Conservation (phyloP, 2,888 invertebrate species). For the Coenonympha arcania region DNA sequence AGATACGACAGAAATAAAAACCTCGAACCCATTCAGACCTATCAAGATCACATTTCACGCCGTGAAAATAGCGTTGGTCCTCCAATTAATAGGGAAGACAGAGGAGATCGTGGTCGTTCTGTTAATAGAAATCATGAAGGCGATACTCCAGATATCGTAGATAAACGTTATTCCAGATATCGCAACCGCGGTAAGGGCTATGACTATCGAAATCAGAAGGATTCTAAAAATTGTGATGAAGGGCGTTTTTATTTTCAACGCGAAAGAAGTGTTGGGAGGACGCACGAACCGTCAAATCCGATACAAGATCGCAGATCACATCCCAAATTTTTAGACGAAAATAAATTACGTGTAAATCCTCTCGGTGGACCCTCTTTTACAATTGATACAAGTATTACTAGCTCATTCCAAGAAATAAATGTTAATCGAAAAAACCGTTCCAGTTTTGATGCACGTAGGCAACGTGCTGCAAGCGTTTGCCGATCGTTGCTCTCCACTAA, state of each 20-base stretch:
- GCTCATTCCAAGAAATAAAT: constrained; percentile 50
- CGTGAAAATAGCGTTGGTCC: constrained; percentile 34
- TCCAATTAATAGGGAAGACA: constrained; percentile 27
- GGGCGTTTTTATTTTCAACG: constrained; percentile 29
- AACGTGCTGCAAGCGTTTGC: constrained; percentile 60
- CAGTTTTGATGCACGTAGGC: constrained; percentile 44
- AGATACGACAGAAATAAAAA: constrained; percentile 36
- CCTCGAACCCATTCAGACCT: constrained; percentile 33
- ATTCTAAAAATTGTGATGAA: constrained; percentile 33
- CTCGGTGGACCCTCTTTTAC: constrained; percentile 47
- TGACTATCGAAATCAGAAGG: constrained; percentile 27
- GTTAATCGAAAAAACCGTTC: constrained; percentile 15
- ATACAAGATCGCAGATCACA: constrained; percentile 3
- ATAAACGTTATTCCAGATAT: constrained; percentile 31
- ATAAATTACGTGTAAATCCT: constrained; percentile 41
- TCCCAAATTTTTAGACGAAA: constrained; percentile 25
- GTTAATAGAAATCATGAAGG: constrained; percentile 31
- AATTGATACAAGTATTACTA: constrained; percentile 58
- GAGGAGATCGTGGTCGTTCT: constrained; percentile 20
- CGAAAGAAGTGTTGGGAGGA: constrained; percentile 38
- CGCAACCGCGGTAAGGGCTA: constrained; percentile 19
- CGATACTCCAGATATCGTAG: constrained; percentile 32
- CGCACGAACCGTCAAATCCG: background rate
- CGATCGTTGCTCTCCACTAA: constrained; percentile 34
- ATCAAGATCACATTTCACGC: constrained; percentile 30